Base-by-base conservation (phyloP, 1,140 invertebrate genomes). In the Oedothorax gibbosus region DNA sequence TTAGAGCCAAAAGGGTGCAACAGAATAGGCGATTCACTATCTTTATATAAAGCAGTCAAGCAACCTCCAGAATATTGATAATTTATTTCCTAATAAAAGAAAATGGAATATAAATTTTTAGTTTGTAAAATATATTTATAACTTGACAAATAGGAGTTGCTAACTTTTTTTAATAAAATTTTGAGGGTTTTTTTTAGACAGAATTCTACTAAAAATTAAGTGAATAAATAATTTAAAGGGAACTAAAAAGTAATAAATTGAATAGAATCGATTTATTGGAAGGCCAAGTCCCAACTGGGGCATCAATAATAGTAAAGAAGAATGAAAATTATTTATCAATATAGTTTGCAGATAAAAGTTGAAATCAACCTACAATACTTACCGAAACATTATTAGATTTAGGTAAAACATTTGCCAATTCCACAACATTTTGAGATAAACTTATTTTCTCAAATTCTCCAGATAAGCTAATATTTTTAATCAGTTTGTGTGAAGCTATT, bases 51-150 rank as follows among this genome's bases (percentile, higher is more conserved):
- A 11, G 57, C 50, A 64, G 15, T 15, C 75, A 77, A 77, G 50
- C 75, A 77, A 4, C 60, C 72, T 57, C 72, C 75, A 77, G n/a
- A 50, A 20, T 77, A 77, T 18, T 62, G 9, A 7, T 64, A 77
- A 65, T 77, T 77, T n/a, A 18, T 51, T 20, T 77, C 35, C 75
- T 77, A 7, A 50, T 20, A 65, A 64, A 65, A 20, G 35, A 35
- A 2, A 35, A 35, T 35, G 5, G 35, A 60, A 60, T 8, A 75
- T 57, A 18, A 60, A 20, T 21, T n/a, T 56, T 15, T 56, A 18
- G 11, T 12, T 56, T 57, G 18, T n/a, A 18, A 49, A 64, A 64
- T 5, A 77, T 9, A 50, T 64, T 77, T 12, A 49, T 9, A 65
- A 50, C 50, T 49, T 75, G 14, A 14, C 8, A 57, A n/a, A 77